These are phyloP conservation scores for Atrina japonica DNA, from an alignment of 2,888 invertebrate genomes.

Conservation along the genomic window DNA sequence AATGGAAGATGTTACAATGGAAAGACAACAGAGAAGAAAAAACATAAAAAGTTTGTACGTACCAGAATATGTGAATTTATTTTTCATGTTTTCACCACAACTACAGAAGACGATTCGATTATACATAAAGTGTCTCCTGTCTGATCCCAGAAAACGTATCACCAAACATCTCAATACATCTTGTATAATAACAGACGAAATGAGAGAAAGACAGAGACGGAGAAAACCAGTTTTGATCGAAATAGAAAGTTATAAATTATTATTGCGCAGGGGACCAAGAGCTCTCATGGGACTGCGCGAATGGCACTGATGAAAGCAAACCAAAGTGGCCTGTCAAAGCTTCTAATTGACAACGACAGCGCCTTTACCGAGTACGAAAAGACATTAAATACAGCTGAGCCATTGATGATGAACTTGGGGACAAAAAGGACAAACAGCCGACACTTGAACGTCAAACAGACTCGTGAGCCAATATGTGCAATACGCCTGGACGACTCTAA, in stretches of 20 bases:
- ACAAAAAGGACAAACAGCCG: too few species aligned
- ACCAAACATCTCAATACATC: neutral
- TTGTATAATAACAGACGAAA: slow-evolving; percentile 18
- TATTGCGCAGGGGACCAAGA: slow-evolving; percentile 10
- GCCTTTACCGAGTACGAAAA: slow-evolving; percentile 15
- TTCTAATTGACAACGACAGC: slow-evolving; percentile 7
- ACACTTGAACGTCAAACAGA: neutral
- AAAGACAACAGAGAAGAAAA: too few species aligned
- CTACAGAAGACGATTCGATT: too few species aligned
- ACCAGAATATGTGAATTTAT: too few species aligned
- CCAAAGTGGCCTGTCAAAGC: slow-evolving; percentile 15
- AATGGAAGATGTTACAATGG: too few species aligned
- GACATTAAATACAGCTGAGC: neutral
- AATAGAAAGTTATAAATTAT: slow-evolving; percentile 16
- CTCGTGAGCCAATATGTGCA: slow-evolving; percentile 18
- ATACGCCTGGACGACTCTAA: slow-evolving; percentile 18
- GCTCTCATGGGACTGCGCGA: slow-evolving; percentile 14
- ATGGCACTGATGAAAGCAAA: slow-evolving; percentile 24
- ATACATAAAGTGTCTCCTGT: too few species aligned
- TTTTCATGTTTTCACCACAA: too few species aligned
- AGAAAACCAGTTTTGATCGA: slow-evolving; percentile 19
- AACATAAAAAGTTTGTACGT: too few species aligned
- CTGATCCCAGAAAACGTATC: too few species aligned
- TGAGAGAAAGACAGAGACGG: slow-evolving; percentile 17
- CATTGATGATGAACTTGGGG: neutral